Base-by-base conservation (phyloP, 2,888 invertebrate genomes). In the Leptinotarsa haldemani region DNA sequence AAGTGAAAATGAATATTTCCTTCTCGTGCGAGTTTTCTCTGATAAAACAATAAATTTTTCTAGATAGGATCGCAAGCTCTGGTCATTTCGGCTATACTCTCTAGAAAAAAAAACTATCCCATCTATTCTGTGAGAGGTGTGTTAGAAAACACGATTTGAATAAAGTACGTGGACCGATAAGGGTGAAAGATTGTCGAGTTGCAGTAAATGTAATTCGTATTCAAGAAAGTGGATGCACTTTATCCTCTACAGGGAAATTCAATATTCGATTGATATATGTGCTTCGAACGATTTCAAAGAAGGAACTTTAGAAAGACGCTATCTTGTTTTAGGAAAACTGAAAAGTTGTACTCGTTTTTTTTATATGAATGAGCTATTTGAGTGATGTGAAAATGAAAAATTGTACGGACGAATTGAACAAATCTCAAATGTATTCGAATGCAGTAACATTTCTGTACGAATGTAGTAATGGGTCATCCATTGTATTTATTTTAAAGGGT, bases 211-310 rank as follows among this genome's bases (percentile, higher is more conserved):
- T 46, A 58, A 68, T 68, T 46, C 68, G 46, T 22, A 68, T 68
- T 68, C 68, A 68, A 30, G 56, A 47, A 68, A 61, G 61, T 30
- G 20, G 56, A 68, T 68, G 68, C 68, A 68, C 68, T 68, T 22
- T 15, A 56, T 56, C 40, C n/a, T 22, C 58, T 68, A 47, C 68
- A n/a, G 18, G 30, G 56, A 68, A 56, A 50, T 66, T 52, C 25
- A 50, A 66, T 68, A 56, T 56, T 20, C 68, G 16, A 56, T 30
- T 68, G 68, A 68, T 56, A 40, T 40, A 56, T 56, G 16, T 18
- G 7, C 56, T 15, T 18, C 53, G 40, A 22, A 12, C 40, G 56
- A 56, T 50, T 61, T 12, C 3, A 18, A 61, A 30, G 4, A 61
- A 40, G 9, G 40, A 22, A 56, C 12, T 56, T 12, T 25, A 22